Conservation (phyloP, 2,797 vertebrate genomes). For the Simalia tracyae region DNA sequence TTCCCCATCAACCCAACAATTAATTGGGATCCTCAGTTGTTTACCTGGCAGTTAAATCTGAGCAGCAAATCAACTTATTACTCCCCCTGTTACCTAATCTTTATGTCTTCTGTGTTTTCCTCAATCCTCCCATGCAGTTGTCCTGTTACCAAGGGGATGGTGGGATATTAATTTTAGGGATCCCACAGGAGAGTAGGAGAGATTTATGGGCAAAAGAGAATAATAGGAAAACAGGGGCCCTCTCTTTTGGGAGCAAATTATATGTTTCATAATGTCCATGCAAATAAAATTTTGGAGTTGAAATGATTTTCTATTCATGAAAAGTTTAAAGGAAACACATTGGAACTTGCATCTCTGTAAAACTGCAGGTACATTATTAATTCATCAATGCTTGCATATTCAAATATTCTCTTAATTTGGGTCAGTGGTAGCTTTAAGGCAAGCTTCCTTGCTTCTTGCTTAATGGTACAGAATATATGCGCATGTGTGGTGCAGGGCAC, state of each 20-base stretch:
- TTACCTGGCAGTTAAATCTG: not conserved
- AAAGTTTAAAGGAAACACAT: not conserved
- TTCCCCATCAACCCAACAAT: not conserved
- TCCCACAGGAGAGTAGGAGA: not conserved
- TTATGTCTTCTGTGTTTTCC: not conserved
- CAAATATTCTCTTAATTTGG: not conserved
- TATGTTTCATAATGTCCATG: not conserved
- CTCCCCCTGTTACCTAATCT: not conserved
- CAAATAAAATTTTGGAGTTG: not conserved
- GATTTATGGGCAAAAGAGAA: not conserved
- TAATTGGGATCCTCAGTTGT: not conserved
- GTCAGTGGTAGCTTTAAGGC: not conserved
- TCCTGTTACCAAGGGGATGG: not conserved
- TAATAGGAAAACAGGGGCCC: not conserved
- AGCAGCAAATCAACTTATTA: not conserved
- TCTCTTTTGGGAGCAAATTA: not conserved
- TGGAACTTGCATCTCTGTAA: not conserved
- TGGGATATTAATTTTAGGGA: not conserved
- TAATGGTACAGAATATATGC: not conserved
- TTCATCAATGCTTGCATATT: not conserved
- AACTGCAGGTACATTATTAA: not conserved
- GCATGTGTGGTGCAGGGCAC: not conserved
- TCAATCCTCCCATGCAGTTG: not conserved
- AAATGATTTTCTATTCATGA: constrained; percentile 6
- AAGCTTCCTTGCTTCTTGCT: not conserved